Evolutionary conservation across 2,113 vertebrate species (phyloP).

Genomic region (Megalops atlanticus): DNA sequence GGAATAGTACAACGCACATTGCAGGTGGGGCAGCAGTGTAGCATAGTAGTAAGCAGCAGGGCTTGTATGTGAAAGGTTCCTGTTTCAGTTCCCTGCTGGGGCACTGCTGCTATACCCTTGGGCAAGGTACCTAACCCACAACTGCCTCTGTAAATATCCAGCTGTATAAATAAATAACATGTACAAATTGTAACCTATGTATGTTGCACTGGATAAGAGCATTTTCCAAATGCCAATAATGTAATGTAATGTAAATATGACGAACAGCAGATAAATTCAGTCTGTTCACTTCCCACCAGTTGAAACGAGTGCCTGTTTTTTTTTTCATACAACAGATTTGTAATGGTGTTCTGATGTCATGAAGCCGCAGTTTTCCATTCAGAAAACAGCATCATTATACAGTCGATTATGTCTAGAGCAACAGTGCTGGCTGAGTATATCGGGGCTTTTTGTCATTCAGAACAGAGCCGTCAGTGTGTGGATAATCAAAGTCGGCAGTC

Average conservation of each 20-base stretch:
- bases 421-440: neutral
- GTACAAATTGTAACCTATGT: too few species aligned
- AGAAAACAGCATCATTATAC: neutral
- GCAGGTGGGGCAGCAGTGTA: too few species aligned
- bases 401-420: neutral
- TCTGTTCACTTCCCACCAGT: neutral
- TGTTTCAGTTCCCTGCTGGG: too few species aligned
- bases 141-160: too few species aligned
- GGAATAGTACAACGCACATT: conserved; percentile 17
- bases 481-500: conserved; percentile 69
- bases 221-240: too few species aligned
- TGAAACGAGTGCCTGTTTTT: neutral
- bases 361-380: too few species aligned
- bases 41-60: too few species aligned
- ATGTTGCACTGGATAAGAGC: too few species aligned
- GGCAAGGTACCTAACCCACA: too few species aligned
- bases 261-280: neutral
- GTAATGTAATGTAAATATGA: conserved; percentile 13
- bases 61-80: too few species aligned
- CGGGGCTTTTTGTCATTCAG: conserved; percentile 8
- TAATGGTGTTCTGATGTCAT: neutral
- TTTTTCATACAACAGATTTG: neutral
- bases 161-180: too few species aligned
- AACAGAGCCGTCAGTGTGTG: conserved; percentile 55
- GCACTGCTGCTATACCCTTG: too few species aligned